These are phyloP conservation scores for Ornithoptera alexandrae DNA, from an alignment of 2,888 invertebrate genomes.

Conservation along the genomic window DNA sequence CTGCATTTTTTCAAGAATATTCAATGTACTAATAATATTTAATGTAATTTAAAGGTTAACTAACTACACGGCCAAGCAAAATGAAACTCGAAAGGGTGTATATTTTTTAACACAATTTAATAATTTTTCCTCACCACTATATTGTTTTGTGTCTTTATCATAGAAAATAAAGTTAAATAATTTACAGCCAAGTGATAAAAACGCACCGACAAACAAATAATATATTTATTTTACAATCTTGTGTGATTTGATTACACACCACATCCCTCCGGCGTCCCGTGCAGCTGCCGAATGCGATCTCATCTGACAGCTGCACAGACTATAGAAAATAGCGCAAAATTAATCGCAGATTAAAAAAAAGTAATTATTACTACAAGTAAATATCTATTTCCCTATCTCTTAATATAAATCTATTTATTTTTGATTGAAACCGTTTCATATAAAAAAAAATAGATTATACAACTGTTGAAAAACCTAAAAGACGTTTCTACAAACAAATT, in stretches of 20 bases:
- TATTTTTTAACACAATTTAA: conserved; percentile 38
- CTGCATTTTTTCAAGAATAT: no score
- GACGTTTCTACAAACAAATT: conserved; percentile 11
- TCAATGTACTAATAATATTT: no score
- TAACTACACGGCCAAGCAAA: not conserved
- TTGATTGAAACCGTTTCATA: not conserved
- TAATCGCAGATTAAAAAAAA: not conserved
- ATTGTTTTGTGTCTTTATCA: conserved; percentile 47
- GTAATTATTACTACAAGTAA: not conserved
- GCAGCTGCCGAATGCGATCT: not conserved
- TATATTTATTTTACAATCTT: conserved; percentile 1
- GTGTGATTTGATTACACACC: not conserved
- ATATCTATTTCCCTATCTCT: conserved; percentile 5
- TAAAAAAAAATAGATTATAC: not conserved
- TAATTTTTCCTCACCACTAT: conserved; percentile 38
- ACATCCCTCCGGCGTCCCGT: not conserved
- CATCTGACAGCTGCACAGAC: not conserved
- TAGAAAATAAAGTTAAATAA: conserved; percentile 40
- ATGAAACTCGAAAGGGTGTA: not conserved
- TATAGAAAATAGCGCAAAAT: not conserved
- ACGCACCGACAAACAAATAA: conserved; percentile 27
- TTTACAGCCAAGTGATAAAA: conserved; percentile 45
- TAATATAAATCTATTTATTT: not conserved
- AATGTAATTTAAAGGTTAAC: no score
- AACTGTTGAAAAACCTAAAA: not conserved